Conservation (phyloP, 53 echinoderm and acorn worm species). For the Antedon mediterranea region DNA sequence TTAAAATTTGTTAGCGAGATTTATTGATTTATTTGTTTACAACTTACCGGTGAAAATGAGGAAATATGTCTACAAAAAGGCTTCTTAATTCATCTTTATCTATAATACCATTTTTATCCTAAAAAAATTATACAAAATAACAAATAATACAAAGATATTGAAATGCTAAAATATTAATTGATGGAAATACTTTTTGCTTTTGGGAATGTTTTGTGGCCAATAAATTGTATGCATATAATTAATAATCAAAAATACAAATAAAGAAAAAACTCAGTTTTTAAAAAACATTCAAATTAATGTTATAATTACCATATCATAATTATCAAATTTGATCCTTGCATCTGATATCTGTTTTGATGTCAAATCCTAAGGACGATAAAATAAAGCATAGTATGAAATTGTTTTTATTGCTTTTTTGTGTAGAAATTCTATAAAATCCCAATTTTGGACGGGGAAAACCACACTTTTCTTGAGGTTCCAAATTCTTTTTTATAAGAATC, state of each 20-base stretch:
- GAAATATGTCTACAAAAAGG: conserved; percentile 82
- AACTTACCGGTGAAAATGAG: conserved; percentile 79
- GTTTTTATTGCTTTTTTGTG: too few species aligned
- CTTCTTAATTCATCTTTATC: conserved; percentile 82
- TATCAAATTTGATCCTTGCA: conserved; percentile 77
- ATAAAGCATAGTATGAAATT: too few species aligned
- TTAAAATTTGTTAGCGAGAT: too few species aligned
- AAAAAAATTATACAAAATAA: not conserved
- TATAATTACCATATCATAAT: conserved; percentile 63
- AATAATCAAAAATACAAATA: not conserved
- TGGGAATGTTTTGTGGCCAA: too few species aligned
- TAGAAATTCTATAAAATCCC: too few species aligned
- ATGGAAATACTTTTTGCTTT: too few species aligned
- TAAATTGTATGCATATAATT: too few species aligned
- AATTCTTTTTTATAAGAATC: too few species aligned
- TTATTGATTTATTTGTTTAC: too few species aligned
- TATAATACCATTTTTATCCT: conserved; percentile 87
- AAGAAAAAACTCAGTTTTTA: too few species aligned
- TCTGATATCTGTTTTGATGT: conserved; percentile 53
- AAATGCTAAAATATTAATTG: not conserved
- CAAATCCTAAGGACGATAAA: conserved; percentile 31
- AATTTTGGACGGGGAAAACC: too few species aligned
- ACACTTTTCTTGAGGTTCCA: too few species aligned
- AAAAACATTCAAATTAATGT: not conserved
- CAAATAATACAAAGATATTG: not conserved